A percentile compares a stretch with the other conserved stretches of the same genome.
Conservation (phyloP, 2,113 vertebrate genomes). For the Dermatemys mawii region DNA sequence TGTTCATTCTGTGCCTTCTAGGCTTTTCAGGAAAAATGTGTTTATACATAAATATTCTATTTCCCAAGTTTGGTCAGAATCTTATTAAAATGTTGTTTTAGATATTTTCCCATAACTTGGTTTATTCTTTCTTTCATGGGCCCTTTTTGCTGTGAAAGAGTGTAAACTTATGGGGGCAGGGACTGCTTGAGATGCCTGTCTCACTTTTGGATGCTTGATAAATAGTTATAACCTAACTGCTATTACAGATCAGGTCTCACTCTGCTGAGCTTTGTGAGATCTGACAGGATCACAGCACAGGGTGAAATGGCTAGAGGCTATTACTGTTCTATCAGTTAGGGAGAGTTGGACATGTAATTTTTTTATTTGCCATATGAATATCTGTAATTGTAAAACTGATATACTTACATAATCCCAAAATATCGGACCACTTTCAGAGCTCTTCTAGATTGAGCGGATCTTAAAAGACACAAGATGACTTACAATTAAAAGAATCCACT, state of each 20-base stretch:
- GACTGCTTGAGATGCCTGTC: neutral
- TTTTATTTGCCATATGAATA: neutral
- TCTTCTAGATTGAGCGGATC: neutral
- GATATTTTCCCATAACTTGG: neutral
- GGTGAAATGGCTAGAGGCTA: neutral
- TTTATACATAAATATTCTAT: neutral
- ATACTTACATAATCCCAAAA: neutral
- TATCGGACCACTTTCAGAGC: constrained; percentile 6
- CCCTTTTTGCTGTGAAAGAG: neutral
- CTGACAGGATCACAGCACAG: neutral
- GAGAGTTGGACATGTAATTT: neutral
- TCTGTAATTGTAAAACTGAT: neutral
- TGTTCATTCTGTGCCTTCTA: neutral
- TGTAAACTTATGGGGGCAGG: neutral
- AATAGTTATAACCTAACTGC: neutral
- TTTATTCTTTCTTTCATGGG: neutral
- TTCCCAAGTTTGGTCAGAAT: neutral
- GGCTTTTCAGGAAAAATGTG: neutral
- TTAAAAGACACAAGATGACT: neutral
- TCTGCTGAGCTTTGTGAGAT: neutral
- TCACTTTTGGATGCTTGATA: neutral
- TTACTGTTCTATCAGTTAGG: neutral
- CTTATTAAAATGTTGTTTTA: neutral
- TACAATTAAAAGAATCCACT: constrained; percentile 36
- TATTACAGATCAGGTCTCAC: neutral